These are phyloP conservation scores for Urosaurus nigricauda DNA, from an alignment of 2,797 vertebrate genomes.

Conservation along the genomic window DNA sequence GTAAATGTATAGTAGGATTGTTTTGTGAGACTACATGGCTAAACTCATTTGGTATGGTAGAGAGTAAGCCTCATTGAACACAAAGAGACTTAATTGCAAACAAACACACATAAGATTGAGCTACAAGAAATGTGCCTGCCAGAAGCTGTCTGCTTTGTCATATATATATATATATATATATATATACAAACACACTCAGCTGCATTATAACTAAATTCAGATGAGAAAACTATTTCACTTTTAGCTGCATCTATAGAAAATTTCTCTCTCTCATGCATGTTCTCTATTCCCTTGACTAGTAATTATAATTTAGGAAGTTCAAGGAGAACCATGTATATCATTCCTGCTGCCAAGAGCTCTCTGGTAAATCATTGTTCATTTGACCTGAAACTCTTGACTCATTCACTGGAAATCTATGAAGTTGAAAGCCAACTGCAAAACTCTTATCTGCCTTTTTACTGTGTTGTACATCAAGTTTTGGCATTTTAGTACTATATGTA, in stretches of 20 bases:
- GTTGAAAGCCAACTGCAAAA: constrained; percentile 43
- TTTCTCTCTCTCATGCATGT: constrained; percentile 48
- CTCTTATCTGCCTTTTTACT: constrained; percentile 42
- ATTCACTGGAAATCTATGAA: constrained; percentile 47
- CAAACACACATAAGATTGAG: background rate
- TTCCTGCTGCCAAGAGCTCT: constrained; percentile 55
- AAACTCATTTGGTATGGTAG: background rate
- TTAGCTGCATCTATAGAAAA: constrained; percentile 63
- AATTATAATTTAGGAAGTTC: constrained; percentile 69
- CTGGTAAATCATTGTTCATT: constrained; percentile 61
- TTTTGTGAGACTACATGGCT: background rate
- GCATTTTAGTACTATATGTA: constrained; percentile 19
- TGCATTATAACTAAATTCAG: constrained; percentile 50
- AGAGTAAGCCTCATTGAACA: background rate
- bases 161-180: too few relatives aligned
- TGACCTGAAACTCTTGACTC: constrained; percentile 57
- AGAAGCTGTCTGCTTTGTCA: constrained; percentile 33
- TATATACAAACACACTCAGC: constrained; percentile 39
- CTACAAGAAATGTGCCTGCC: constrained; percentile 29
- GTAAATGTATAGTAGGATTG: background rate
- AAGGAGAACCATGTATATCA: constrained; percentile 48
- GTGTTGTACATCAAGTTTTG: constrained; percentile 10
- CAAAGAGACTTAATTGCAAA: background rate
- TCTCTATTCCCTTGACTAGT: constrained; percentile 43
- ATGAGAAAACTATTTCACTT: constrained; percentile 52